Conservation (phyloP, 2,888 invertebrate genomes). For the Nesidiocoris tenuis region DNA sequence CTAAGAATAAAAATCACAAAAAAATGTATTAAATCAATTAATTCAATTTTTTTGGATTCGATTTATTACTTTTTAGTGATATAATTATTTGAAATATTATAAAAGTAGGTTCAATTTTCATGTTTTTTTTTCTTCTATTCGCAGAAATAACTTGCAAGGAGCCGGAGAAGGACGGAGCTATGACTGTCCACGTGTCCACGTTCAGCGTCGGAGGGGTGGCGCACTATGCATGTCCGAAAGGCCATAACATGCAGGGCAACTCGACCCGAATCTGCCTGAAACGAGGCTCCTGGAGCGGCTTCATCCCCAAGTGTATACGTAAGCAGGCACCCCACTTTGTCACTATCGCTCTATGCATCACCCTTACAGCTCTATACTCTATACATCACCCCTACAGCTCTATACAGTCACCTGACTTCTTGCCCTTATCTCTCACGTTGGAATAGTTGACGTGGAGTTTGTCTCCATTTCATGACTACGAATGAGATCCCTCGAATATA, state of each 20-base stretch:
- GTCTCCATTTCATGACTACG: neutral
- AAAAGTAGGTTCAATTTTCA: neutral
- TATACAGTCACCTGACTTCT: too few relatives aligned
- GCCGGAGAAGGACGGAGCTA: conserved; percentile 62
- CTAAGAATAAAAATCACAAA: too few relatives aligned
- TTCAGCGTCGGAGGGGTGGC: conserved; percentile 76
- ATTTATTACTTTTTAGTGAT: too few relatives aligned
- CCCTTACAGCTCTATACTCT: neutral
- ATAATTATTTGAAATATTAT: neutral
- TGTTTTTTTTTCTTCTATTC: conserved; percentile 2
- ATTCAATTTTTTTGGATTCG: too few relatives aligned
- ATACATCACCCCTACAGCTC: neutral
- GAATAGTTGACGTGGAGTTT: too few relatives aligned
- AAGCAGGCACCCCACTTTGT: conserved; percentile 53
- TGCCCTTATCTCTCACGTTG: too few relatives aligned
- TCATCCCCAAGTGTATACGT: conserved; percentile 78
- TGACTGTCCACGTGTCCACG: conserved; percentile 62
- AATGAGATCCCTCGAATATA: neutral
- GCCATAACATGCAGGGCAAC: conserved; percentile 76
- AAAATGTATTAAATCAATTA: too few relatives aligned
- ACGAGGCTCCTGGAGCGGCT: conserved; percentile 79
- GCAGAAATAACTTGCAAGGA: conserved; percentile 76
- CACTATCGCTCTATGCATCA: neutral
- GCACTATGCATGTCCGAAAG: conserved; percentile 79
- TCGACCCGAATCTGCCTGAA: conserved; percentile 72